Conservation (phyloP, 2,888 invertebrate species). For the Drosophila kanekoi region DNA sequence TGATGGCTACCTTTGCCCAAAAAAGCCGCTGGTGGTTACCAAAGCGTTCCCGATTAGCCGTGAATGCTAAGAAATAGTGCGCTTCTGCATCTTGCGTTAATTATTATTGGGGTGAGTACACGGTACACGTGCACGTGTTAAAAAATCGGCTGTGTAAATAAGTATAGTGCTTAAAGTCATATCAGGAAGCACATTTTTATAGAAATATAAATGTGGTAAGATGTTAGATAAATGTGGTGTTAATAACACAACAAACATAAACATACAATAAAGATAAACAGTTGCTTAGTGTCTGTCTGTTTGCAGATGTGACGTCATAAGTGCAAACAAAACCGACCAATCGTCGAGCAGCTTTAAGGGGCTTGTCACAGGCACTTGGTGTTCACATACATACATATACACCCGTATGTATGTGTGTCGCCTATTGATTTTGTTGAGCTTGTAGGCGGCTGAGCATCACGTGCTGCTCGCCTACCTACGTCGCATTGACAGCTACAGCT, state of each 20-base stretch:
- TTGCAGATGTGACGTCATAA: conserved; percentile 47
- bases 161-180: conserved; percentile 1
- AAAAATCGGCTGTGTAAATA: conserved; percentile 17
- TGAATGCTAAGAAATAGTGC: conserved; percentile 7
- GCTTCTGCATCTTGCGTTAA: conserved; percentile 1
- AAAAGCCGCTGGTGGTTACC: conserved; percentile 26
- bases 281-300: conserved; percentile 7
- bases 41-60: conserved; percentile 4
- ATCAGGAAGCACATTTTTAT: not conserved
- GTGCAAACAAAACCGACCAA: conserved; percentile 53
- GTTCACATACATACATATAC: not conserved
- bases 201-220: not conserved
- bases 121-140: conserved; percentile 35
- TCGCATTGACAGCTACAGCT: conserved; percentile 9
- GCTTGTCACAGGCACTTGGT: conserved; percentile 47
- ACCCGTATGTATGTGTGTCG: not conserved
- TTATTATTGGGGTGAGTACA: conserved; percentile 12
- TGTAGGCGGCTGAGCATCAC: conserved; percentile 32
- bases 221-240: conserved; percentile 13
- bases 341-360: conserved; percentile 56
- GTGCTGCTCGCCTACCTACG: conserved; percentile 37
- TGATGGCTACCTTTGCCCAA: conserved; percentile 21
- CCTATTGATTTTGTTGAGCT: conserved; percentile 39
- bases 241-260: conserved; percentile 7
- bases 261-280: conserved; percentile 24